Percentiles rank a stretch among this genome's conserved stretches.
Conservation (phyloP, 2,888 invertebrate species). For the Gari tellinella region DNA sequence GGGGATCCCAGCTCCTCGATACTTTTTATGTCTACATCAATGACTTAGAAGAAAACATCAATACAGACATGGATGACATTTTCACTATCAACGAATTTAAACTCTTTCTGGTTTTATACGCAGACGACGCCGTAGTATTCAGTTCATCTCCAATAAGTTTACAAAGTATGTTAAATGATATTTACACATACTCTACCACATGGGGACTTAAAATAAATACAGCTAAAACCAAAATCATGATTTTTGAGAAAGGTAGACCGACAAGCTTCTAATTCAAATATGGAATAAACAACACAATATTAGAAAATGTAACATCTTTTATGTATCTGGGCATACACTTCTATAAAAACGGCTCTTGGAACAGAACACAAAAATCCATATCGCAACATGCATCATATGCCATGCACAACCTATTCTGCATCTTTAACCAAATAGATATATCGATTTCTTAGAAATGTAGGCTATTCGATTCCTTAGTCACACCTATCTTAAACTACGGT, state of each 20-base stretch:
- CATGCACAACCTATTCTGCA: too few relatives aligned
- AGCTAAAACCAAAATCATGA: constrained; percentile 11
- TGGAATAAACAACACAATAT: too few relatives aligned
- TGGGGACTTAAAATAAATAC: neutral
- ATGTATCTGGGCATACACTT: too few relatives aligned
- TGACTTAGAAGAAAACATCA: neutral
- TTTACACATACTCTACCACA: neutral
- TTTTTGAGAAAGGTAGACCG: constrained; percentile 34
- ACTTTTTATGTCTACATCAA: neutral
- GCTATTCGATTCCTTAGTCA: constrained; percentile 1
- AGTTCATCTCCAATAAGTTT: neutral
- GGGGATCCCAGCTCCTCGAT: neutral
- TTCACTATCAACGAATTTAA: neutral
- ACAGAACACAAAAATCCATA: too few relatives aligned
- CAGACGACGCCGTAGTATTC: constrained; percentile 3
- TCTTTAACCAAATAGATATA: constrained; percentile 1
- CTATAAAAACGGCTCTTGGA: too few relatives aligned
- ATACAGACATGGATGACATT: neutral
- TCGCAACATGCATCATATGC: too few relatives aligned
- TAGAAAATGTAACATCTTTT: too few relatives aligned
- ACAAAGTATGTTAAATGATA: neutral
- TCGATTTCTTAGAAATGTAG: constrained; percentile 1
- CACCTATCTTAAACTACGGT: constrained; percentile 1
- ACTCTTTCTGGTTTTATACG: neutral
- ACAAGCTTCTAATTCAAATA: too few relatives aligned